Conservation (phyloP, 2,797 vertebrate species). For the Sebastes taczanowskii region DNA sequence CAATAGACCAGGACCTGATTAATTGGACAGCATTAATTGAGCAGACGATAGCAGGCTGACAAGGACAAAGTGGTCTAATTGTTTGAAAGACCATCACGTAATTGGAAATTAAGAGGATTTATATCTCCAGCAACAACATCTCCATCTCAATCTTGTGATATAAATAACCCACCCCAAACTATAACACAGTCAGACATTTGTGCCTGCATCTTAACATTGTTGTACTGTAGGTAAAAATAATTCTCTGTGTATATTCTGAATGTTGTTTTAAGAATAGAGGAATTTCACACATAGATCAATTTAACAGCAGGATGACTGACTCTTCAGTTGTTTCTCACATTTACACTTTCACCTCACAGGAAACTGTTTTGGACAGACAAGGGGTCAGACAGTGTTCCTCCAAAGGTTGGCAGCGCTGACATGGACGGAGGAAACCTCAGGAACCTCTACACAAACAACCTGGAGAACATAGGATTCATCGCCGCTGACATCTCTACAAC, state of each 20-base stretch:
- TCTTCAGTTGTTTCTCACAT: not conserved
- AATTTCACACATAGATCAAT: not conserved
- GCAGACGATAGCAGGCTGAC: not conserved
- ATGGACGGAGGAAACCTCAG: slow-evolving; percentile 80
- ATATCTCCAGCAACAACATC: not conserved
- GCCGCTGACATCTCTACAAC: slow-evolving; percentile 71
- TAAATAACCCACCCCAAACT: not conserved
- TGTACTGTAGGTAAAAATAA: not conserved
- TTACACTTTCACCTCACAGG: slow-evolving; percentile 39
- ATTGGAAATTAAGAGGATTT: not conserved
- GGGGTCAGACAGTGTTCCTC: slow-evolving; percentile 74
- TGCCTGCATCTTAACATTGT: not conserved
- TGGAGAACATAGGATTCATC: slow-evolving; percentile 74
- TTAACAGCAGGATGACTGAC: not conserved
- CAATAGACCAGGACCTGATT: not conserved
- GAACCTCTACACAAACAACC: slow-evolving; percentile 72
- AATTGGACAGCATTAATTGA: not conserved
- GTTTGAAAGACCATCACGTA: not conserved
- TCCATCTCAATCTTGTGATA: not conserved
- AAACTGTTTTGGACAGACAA: slow-evolving; percentile 83
- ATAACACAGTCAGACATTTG: not conserved
- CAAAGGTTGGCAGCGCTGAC: slow-evolving; percentile 79
- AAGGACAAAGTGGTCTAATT: not conserved
- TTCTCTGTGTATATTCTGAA: not conserved
- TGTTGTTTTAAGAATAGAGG: not conserved